Evolutionary conservation across 2,113 vertebrate genomes (phyloP), one percentile per base, ranked within the genome.

Genomic region (Lucifuga dentata): DNA sequence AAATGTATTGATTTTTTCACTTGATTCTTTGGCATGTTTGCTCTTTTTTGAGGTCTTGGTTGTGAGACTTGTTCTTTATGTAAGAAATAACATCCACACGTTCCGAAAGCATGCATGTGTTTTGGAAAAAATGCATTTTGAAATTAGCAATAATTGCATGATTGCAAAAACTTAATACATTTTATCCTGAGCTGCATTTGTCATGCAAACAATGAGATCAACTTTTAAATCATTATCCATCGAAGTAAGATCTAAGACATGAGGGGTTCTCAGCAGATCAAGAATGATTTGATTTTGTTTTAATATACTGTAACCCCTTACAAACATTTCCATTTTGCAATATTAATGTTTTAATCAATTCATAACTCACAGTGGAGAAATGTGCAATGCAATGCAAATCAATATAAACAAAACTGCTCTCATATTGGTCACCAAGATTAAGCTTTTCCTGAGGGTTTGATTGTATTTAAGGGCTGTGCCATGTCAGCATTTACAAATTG

Each of bases 401-500:
- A 29, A 29, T 29, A 29, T 7, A 29, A 29, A 29, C 26, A 3
- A 29, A 29, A 29, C 26, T 29, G 0, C 33, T 50, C n/a, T 57
- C 10, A 52, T 15, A 63, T 38, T 1, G 32, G 2, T n/a, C 24
- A 60, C 53, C 61, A 39, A 13, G 41, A 57, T 41, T 36, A 40
- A 41, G 40, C 21, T n/a, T 52, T 43, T 11, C 24, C 16, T 23
- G 17, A 24, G 32, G 19, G 35, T 39, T 16, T 21, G 9, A 16
- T 26, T 55, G 12, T 38, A 43, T 62, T 59, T 41, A 12, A 21
- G 39, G 39, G 4, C 58, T 15, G 12, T 43, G 46, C 41, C 46
- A 53, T 26, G 20, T 61, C 41, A 66, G n/a, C 21, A 11, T 24
- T 38, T n/a, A 16, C 9, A 56, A 46, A 56, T 36, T 46, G 11